Evolutionary conservation across 2,113 vertebrate genomes (phyloP), one percentile per base, ranked within the genome.

Genomic region (Dromaius novaehollandiae): DNA sequence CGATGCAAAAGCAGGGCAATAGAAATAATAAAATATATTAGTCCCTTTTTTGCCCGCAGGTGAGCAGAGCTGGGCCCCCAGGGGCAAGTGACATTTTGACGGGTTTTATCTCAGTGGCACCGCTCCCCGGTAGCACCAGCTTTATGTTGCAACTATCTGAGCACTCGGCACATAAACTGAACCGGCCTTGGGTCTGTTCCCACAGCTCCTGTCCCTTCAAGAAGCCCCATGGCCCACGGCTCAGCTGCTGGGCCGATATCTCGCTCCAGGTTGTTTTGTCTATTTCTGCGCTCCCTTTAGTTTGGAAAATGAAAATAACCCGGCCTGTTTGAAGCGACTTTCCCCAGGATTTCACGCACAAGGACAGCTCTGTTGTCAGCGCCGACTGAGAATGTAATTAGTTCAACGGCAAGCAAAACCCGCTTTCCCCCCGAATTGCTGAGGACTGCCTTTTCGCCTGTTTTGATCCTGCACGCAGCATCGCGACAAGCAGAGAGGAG

Each of bases 21-120:
- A 80, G 68, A 88, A 83, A 81, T 82, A 90, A 94, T 74, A 93
- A 69, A 58, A 86, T 63, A 82, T 32, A 58, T 70, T 93, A 80
- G 94, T 95, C 0, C 0, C 30, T 81, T 44, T 88, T 80, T 77
- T 53, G 48, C 94, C 36, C 70, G 44, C 48, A 2, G 0, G 53
- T 40, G 50, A 86, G 38, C 0, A 0, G 56, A 79, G 81, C 36
- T 40, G 48, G 68, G 86, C 60, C 83, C 73, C 40, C 50, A 61
- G 76, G 76, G 28, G 14, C 4, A 78, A 81, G 40, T 0, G 2
- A 16, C 25, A 26, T 75, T 48, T 38, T 38, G 38, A 38, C 38
- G 38, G 8, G 38, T 38, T 38, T 38, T 38, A 38, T 38, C 38
- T 69, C 70, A 3, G 56, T 5, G 4, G 25, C 38, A 19, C 36